Percentiles rank a stretch among this genome's conserved stretches.
phyloP scores from a whole-genome alignment of 37 sponge, comb jelly and placozoan species.

The Chondrosia reniformis region DNA sequence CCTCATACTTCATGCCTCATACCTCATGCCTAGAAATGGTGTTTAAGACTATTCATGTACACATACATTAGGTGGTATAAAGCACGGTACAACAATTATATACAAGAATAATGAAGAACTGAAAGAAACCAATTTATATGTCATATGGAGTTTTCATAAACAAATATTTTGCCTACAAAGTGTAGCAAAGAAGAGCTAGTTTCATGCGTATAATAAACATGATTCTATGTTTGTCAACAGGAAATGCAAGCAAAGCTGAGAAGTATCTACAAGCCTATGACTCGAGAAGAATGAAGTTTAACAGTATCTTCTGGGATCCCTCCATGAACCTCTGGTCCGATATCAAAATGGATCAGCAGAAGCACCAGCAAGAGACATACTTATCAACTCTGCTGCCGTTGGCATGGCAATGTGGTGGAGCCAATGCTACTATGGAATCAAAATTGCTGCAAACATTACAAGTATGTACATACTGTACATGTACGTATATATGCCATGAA shows the following conservation, averaged over 20 bases:
- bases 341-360: neutral
- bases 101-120: too few relatives aligned
- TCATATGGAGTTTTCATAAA: too few relatives aligned
- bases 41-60: too few relatives aligned
- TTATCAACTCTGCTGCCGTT: slow-evolving; percentile 52
- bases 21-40: too few relatives aligned
- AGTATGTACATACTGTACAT: neutral
- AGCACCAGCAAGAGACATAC: slow-evolving; percentile 39
- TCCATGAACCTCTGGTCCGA: slow-evolving; percentile 39
- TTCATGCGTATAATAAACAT: too few relatives aligned
- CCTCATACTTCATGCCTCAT: too few relatives aligned
- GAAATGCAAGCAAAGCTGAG: slow-evolving; percentile 11
- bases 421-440: slow-evolving; percentile 18
- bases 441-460: neutral
- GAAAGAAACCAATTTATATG: too few relatives aligned
- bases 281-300: slow-evolving; percentile 24
- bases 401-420: slow-evolving; percentile 35
- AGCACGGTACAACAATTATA: too few relatives aligned
- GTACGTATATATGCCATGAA: too few relatives aligned
- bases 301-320: slow-evolving; percentile 62
- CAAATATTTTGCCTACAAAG: too few relatives aligned
- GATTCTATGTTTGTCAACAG: slow-evolving; percentile 27
- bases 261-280: slow-evolving; percentile 18
- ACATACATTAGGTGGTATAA: too few relatives aligned
- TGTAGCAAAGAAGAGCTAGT: too few relatives aligned